A percentile compares a stretch with the other conserved stretches of the same genome.
These are phyloP conservation scores for Vidua macroura DNA, from an alignment of 2,113 vertebrate genomes.

Conservation along the genomic window DNA sequence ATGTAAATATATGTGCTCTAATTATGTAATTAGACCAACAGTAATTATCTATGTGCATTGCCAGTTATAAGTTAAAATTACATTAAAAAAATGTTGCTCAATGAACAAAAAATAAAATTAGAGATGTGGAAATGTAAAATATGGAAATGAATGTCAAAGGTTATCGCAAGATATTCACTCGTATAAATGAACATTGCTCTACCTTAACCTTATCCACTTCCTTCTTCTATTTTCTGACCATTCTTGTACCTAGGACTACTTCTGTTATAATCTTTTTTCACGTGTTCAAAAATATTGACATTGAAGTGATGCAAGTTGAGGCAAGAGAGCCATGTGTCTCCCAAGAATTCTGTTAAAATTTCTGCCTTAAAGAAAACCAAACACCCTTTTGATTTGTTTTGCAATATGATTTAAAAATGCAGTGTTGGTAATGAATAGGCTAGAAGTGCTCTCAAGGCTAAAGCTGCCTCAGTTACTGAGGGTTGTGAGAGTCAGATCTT, in stretches of 20 bases:
- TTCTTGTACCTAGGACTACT: neutral
- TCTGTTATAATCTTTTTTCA: neutral
- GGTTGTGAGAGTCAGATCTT: neutral
- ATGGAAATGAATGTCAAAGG: neutral
- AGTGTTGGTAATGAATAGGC: neutral
- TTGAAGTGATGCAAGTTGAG: neutral
- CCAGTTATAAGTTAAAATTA: conserved; percentile 15
- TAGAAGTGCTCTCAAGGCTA: neutral
- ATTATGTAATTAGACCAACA: conserved; percentile 26
- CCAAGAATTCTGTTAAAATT: neutral
- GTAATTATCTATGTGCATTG: conserved; percentile 29
- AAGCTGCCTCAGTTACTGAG: neutral
- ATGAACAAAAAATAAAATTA: neutral
- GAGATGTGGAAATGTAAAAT: neutral
- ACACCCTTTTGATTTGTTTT: accelerated
- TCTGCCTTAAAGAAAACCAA: neutral
- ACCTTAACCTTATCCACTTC: neutral
- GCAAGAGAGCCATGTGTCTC: neutral
- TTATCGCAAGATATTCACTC: neutral
- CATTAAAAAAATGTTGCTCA: neutral
- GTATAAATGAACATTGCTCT: neutral
- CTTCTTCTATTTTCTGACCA: neutral
- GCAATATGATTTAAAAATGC: neutral
- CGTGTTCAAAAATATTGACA: neutral
- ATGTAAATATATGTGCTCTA: conserved; percentile 25